A percentile compares a stretch with the other conserved stretches of the same genome.
Evolutionary conservation across 1,140 invertebrate species (phyloP).

Genomic region (Penaeus chinensis): DNA sequence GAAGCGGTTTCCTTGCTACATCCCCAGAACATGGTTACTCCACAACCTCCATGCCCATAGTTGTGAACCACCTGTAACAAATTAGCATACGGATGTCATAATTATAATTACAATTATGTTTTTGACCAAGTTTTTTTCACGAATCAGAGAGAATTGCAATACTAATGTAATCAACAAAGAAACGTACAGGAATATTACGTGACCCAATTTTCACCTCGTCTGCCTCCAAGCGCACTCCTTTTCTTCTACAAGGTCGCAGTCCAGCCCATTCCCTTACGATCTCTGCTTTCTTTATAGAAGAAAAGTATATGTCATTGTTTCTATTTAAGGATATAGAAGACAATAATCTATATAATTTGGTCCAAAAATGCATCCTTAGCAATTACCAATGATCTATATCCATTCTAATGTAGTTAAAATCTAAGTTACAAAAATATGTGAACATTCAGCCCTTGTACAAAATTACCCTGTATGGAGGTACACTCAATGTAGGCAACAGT

Average conservation of each 20-base stretch:
- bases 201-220: slow-evolving; percentile 44
- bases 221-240: slow-evolving; percentile 65
- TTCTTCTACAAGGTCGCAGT: slow-evolving; percentile 65
- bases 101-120: background rate
- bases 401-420: no score
- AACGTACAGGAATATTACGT: slow-evolving; percentile 45
- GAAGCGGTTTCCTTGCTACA: slow-evolving; percentile 63
- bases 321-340: no score
- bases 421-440: no score
- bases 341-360: no score
- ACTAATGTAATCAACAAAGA: background rate
- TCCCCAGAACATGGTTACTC: slow-evolving; percentile 71
- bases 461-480: no score
- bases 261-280: slow-evolving; percentile 66
- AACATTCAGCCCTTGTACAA: no score
- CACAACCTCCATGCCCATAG: slow-evolving; percentile 72
- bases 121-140: background rate
- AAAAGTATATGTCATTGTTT: background rate
- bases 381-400: no score
- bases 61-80: slow-evolving; percentile 70
- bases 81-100: background rate
- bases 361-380: no score
- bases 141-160: no score
- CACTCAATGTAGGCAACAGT: no score
- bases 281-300: slow-evolving; percentile 50